phyloP scores from a whole-genome alignment of 2,888 invertebrate genomes.

The Stenichneumon culpator region DNA sequence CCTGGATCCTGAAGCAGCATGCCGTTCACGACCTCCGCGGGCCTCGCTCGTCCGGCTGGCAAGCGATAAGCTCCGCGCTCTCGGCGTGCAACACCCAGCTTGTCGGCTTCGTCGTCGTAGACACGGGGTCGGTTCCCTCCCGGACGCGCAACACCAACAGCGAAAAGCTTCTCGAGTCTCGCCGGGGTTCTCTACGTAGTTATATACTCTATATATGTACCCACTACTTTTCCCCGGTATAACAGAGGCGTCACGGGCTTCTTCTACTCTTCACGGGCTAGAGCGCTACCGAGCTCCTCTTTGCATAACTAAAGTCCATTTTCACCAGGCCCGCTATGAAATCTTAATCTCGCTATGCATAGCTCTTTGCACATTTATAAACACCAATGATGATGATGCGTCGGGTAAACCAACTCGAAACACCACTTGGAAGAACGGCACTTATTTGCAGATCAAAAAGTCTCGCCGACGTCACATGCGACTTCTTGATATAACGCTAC shows the following conservation, averaged over 20 bases:
- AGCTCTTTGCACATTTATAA: slow-evolving; percentile 46
- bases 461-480: too few relatives aligned
- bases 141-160: slow-evolving; percentile 59
- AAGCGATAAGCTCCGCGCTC: slow-evolving; percentile 64
- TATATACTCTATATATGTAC: slow-evolving; percentile 23
- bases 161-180: slow-evolving; percentile 60
- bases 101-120: slow-evolving; percentile 37
- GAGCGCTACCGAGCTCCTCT: slow-evolving; percentile 60
- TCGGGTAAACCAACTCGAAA: slow-evolving; percentile 47
- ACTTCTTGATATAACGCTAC: too few relatives aligned
- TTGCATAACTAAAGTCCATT: slow-evolving; percentile 73
- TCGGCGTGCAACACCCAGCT: slow-evolving; percentile 22
- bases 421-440: neutral
- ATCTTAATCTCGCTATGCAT: slow-evolving; percentile 68
- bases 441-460: neutral
- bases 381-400: slow-evolving; percentile 42
- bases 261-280: slow-evolving; percentile 41
- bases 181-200: slow-evolving; percentile 6
- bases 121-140: slow-evolving; percentile 47
- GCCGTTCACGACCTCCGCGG: slow-evolving; percentile 17
- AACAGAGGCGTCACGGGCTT: slow-evolving; percentile 55
- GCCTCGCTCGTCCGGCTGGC: slow-evolving; percentile 34
- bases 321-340: slow-evolving; percentile 67
- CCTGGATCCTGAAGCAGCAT: slow-evolving; percentile 72
- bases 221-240: slow-evolving; percentile 1